These are phyloP conservation scores for Orycteropus afer DNA, from an alignment of 2,113 vertebrate genomes.

Conservation along the genomic window DNA sequence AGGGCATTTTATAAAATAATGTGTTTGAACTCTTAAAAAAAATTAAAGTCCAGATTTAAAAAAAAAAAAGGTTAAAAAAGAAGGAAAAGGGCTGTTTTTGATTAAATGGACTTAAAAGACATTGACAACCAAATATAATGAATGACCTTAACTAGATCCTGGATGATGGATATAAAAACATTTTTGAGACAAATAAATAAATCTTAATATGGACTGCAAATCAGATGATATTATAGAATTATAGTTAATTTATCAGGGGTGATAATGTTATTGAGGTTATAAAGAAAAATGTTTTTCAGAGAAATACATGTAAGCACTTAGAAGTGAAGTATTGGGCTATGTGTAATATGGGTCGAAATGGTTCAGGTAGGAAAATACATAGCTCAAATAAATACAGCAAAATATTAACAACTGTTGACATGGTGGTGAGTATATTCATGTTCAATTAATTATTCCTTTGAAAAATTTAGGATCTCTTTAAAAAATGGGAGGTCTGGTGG, in stretches of 20 bases:
- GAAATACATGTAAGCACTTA: neutral
- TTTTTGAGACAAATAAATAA: neutral
- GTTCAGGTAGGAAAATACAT: neutral
- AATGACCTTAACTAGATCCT: neutral
- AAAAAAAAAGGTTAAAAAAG: neutral
- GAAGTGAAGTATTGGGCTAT: neutral
- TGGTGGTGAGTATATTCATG: neutral
- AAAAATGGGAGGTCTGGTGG: no score
- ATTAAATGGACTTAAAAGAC: constrained; percentile 34
- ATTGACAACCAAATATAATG: neutral
- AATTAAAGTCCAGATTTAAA: no score
- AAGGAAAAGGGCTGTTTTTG: neutral
- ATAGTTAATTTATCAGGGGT: neutral
- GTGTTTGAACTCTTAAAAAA: neutral
- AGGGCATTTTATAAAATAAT: neutral
- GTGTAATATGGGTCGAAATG: neutral
- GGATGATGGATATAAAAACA: neutral
- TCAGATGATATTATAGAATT: neutral
- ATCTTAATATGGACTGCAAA: neutral
- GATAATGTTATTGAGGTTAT: neutral
- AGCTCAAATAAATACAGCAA: neutral
- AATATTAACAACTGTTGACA: neutral
- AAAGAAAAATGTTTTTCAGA: neutral
- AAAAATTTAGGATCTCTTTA: no score
- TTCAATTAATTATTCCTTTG: neutral